These are phyloP conservation scores for Enchytraeus crypticus DNA, from an alignment of 2,888 invertebrate genomes.

Conservation along the genomic window DNA sequence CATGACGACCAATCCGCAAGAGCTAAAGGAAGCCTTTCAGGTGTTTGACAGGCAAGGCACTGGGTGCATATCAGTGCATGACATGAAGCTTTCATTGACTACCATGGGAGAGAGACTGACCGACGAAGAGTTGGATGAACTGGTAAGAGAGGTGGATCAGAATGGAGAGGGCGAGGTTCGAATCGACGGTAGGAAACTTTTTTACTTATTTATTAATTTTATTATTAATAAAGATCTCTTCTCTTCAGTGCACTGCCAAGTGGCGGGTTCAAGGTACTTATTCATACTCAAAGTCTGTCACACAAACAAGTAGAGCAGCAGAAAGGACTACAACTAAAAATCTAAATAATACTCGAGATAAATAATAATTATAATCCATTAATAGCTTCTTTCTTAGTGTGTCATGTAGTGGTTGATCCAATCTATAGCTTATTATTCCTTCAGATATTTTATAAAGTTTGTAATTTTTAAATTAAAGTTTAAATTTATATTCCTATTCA, in stretches of 20 bases:
- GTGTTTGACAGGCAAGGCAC: slow-evolving; percentile 27
- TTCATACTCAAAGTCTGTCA: no score
- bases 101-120: slow-evolving; percentile 24
- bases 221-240: background rate
- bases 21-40: slow-evolving; percentile 23
- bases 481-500: no score
- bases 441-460: no score
- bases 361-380: no score
- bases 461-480: no score
- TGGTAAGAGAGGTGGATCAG: slow-evolving; percentile 25
- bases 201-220: background rate
- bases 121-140: slow-evolving; percentile 25
- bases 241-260: no score
- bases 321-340: background rate
- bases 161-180: slow-evolving; percentile 23
- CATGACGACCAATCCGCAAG: slow-evolving; percentile 17
- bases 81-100: slow-evolving; percentile 24
- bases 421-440: no score
- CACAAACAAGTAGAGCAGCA: background rate
- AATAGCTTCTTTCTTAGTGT: no score
- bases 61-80: slow-evolving; percentile 18
- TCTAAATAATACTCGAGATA: no score
- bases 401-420: no score
- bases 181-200: slow-evolving; percentile 15
- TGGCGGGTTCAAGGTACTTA: no score